Evolutionary conservation across 1,140 invertebrate genomes (phyloP).

Genomic region (Microplitis mediator): DNA sequence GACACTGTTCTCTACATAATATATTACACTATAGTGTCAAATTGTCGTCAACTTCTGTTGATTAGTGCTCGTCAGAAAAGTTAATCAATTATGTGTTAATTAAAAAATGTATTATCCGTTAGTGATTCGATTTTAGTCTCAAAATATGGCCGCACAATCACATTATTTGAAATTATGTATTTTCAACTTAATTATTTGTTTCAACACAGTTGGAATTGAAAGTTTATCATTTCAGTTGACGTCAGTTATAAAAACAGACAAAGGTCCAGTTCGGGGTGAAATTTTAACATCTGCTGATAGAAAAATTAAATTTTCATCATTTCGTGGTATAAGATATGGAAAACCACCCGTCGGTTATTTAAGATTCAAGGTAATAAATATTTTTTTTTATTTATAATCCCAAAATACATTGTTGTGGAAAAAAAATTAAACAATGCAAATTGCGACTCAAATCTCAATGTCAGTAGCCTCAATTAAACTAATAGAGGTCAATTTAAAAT

Average conservation of each 20-base stretch:
- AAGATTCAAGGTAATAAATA: conserved; percentile 7
- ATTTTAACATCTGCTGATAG: neutral
- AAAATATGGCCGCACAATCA: no score
- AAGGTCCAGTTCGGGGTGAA: conserved; percentile 9
- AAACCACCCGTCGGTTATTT: conserved; percentile 7
- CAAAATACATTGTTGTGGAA: neutral
- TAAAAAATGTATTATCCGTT: no score
- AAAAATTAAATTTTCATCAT: neutral
- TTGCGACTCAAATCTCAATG: neutral
- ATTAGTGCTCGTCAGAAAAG: no score
- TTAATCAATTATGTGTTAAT: no score
- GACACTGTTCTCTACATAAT: no score
- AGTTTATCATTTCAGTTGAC: neutral
- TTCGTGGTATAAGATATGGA: conserved; percentile 8
- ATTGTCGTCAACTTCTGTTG: no score
- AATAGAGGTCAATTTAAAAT: no score
- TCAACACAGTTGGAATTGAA: no score
- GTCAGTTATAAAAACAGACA: neutral
- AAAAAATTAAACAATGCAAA: neutral
- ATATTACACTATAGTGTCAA: no score
- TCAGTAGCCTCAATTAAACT: neutral
- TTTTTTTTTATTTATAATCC: neutral
- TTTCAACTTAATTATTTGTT: no score
- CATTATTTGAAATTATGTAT: no score
- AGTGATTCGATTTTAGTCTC: no score